Evolutionary conservation across 30 jellyfish, hydroid and myxozoan species (phyloP), one percentile per base, ranked within the genome.

Genomic region (Mastigias papua): DNA sequence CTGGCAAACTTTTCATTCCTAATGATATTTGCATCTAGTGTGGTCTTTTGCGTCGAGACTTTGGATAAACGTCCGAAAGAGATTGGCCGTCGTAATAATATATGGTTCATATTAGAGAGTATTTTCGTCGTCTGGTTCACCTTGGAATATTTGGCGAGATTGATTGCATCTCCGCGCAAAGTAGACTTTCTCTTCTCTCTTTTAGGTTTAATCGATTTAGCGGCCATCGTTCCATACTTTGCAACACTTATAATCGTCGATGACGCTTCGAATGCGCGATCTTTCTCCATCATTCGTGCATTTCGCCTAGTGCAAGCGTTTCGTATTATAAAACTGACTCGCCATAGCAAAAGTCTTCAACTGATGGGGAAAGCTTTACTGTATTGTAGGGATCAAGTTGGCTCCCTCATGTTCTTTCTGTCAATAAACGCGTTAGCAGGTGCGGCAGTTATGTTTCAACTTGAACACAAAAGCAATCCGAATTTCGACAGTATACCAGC

Each of bases 261-360:
- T 27, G 90, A 89, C 37, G 88, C 97, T 13, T 62, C 92, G 1
- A 89, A 81, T 30, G 93, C 91, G 72, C 86, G 92, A 28, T 89
- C 97, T 0, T 88, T 88, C 31, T 86, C 96, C 11, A 89, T 81
- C 20, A 81, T 89, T 29, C 89, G 97, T 27, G 97, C 93, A 31
- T 89, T 89, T 63, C 63, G 97, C 15, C 87, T 89, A 70, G 84
- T 89, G 30, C 93, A 80, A 81, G 97, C 90, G 68, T 75, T 89
- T 37, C 86, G 97, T 2, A 81, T 89, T 19, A 80, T 89, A 57
- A 89, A 89, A 49, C 87, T 89, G 25, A 80, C 92, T 8, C 85
- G 97, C 13, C 93, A 89, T 42, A 89, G 97, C 65, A 75, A 72
- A 72, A 81, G 97, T 51, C 80, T 89, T 1, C 97, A 89, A 67